These are phyloP conservation scores for Platypus cylindrus DNA, from an alignment of 2,888 invertebrate genomes.

Conservation along the genomic window DNA sequence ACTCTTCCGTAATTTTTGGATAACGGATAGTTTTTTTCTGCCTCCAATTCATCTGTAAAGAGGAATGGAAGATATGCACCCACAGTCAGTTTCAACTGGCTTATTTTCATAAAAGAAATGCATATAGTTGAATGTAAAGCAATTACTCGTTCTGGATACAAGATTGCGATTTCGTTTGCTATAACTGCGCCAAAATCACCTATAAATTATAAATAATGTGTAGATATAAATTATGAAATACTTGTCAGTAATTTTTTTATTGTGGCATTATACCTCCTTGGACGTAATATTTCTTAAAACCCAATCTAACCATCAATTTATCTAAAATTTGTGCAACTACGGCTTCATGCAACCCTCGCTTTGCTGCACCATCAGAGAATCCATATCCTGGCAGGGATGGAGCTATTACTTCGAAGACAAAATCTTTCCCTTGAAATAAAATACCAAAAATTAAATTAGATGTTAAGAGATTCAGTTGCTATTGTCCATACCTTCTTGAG, in stretches of 20 bases:
- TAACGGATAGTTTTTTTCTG: slow-evolving; percentile 1
- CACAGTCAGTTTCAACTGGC: slow-evolving; percentile 2
- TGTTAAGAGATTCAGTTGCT: neutral
- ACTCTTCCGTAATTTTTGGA: neutral
- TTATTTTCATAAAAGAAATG: neutral
- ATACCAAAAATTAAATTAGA: neutral
- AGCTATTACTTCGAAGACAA: slow-evolving; percentile 52
- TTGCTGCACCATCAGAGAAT: slow-evolving; percentile 40
- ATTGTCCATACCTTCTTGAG: slow-evolving; percentile 29
- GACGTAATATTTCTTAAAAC: slow-evolving; percentile 51
- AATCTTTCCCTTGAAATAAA: slow-evolving; percentile 29
- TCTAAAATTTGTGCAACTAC: slow-evolving; percentile 47
- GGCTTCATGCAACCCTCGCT: slow-evolving; percentile 45
- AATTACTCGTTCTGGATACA: slow-evolving; percentile 48
- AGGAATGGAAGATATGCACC: neutral
- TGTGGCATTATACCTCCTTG: slow-evolving; percentile 51
- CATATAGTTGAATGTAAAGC: slow-evolving; percentile 34
- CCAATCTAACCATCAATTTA: slow-evolving; percentile 58
- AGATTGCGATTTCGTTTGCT: slow-evolving; percentile 44
- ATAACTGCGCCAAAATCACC: slow-evolving; percentile 51
- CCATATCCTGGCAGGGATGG: slow-evolving; percentile 39
- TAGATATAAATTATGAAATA: neutral
- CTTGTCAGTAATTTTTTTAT: neutral
- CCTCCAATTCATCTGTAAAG: neutral
- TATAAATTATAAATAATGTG: slow-evolving; percentile 1